These are phyloP conservation scores for Strigamia crassipes DNA, from an alignment of 2,888 invertebrate species.

Conservation along the genomic window DNA sequence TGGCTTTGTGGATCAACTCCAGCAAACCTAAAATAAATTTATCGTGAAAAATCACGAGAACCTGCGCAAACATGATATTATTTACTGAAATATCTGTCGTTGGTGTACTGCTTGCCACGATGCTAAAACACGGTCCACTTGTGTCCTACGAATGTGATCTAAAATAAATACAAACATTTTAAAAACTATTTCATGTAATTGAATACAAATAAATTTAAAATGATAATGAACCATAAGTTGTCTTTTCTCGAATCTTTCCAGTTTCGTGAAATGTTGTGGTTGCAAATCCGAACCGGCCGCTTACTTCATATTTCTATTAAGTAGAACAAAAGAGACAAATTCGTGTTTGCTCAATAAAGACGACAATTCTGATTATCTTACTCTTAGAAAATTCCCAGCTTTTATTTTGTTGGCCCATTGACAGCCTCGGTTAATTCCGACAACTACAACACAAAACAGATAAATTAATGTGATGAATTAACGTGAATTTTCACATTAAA, in stretches of 20 bases:
- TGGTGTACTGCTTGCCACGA: constrained; percentile 85
- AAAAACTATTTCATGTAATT: not conserved
- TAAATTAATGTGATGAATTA: not conserved
- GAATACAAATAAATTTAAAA: not conserved
- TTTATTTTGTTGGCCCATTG: not conserved
- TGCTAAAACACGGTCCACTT: constrained; percentile 75
- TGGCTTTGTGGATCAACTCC: constrained; percentile 85
- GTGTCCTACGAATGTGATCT: constrained; percentile 70
- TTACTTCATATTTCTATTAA: constrained; percentile 69
- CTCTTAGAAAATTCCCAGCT: not conserved
- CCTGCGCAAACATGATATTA: not conserved
- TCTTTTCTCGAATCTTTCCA: constrained; percentile 72
- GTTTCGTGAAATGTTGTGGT: constrained; percentile 74
- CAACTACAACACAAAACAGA: not conserved
- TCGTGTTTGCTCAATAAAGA: not conserved
- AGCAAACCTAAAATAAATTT: constrained; percentile 63
- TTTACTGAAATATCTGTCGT: constrained; percentile 81
- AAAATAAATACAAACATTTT: constrained; percentile 49
- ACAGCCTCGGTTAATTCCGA: not conserved
- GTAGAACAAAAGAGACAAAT: constrained; percentile 43
- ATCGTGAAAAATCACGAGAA: constrained; percentile 37
- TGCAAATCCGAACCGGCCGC: constrained; percentile 74
- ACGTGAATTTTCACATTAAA: constrained; percentile 53
- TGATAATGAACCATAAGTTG: constrained; percentile 64
- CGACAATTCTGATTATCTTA: not conserved